Conservation (phyloP, 2,888 invertebrate genomes). For the Eristalis intricaria region DNA sequence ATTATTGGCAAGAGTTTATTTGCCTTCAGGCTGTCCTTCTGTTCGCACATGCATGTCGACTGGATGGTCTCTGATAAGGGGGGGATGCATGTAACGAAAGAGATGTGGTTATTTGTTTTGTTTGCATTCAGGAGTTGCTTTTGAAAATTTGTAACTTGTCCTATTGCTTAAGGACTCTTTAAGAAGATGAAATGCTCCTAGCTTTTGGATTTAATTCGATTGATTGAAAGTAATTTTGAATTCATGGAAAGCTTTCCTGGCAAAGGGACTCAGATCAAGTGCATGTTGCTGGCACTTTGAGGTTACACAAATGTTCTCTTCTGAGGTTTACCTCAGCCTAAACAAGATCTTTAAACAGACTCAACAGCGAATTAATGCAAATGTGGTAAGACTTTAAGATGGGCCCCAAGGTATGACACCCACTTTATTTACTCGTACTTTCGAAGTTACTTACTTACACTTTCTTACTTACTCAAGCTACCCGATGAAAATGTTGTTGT, state of each 20-base stretch:
- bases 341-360: no score
- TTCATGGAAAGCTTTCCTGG: background rate
- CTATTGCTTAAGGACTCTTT: background rate
- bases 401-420: no score
- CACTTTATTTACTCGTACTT: no score
- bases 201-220: no score
- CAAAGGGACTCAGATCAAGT: background rate
- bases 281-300: no score
- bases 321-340: no score
- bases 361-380: no score
- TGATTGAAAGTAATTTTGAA: background rate
- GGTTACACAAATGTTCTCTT: no score
- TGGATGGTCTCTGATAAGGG: slow-evolving; percentile 28
- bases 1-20: slow-evolving; percentile 44
- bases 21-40: slow-evolving; percentile 23
- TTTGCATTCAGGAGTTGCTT: background rate
- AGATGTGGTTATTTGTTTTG: background rate
- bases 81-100: background rate
- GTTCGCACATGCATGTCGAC: slow-evolving; percentile 18
- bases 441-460: no score
- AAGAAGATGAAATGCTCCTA: background rate
- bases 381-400: no score
- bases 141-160: background rate
- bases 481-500: no score
- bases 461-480: no score